Conservation (phyloP, 2,888 invertebrate species). For the Neuroscelio doddi region DNA sequence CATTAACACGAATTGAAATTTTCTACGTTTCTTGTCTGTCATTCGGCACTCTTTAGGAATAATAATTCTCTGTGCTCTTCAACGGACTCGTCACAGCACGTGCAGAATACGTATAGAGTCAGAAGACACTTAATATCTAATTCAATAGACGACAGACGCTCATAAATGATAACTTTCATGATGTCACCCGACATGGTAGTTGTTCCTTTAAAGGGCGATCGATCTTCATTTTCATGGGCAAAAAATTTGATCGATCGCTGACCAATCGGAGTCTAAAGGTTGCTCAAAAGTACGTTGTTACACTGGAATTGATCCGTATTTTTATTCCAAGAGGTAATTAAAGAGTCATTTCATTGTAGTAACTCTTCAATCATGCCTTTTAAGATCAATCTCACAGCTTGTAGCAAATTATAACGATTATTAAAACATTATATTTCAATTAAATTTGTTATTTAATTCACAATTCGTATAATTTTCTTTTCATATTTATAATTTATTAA, state of each 20-base stretch:
- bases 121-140: constrained; percentile 29
- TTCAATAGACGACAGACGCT: constrained; percentile 21
- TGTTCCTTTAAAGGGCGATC: constrained; percentile 14
- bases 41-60: neutral
- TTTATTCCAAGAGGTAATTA: neutral
- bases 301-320: neutral
- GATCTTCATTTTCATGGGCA: constrained; percentile 37
- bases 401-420: neutral
- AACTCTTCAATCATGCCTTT: neutral
- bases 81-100: constrained; percentile 17
- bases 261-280: constrained; percentile 23
- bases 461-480: too few species aligned
- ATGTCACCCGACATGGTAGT: constrained; percentile 3
- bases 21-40: neutral
- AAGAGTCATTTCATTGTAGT: neutral
- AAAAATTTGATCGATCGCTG: constrained; percentile 43
- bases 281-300: constrained; percentile 6
- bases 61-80: constrained; percentile 5
- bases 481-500: too few species aligned
- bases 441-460: too few species aligned
- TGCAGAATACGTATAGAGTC: constrained; percentile 7
- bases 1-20: neutral
- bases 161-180: constrained; percentile 30
- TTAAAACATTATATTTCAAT: too few species aligned
- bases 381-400: neutral